Evolutionary conservation across 1,140 invertebrate species (phyloP), one percentile per base, ranked within the genome.

Genomic region (Drosophila virilis): DNA sequence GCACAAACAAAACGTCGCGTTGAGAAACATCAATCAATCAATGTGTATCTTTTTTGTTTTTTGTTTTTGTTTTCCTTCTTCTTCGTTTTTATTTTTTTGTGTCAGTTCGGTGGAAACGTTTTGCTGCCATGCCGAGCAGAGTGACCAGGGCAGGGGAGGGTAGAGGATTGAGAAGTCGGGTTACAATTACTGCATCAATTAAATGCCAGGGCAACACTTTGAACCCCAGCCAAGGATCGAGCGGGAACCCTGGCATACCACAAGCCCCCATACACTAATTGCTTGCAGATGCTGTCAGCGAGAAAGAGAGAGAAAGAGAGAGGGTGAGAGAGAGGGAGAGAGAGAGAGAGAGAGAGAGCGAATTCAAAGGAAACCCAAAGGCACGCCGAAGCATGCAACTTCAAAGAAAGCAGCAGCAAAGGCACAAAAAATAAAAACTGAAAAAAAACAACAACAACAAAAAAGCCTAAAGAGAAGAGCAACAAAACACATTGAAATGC

Each of bases 161-260:
- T 61, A 52, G 54, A 58, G 42, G n/a, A 43, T 61, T 32, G 58
- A 12, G 6, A 22, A 8, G 10, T n/a, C 28, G 66, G 58, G n/a
- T 45, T 64, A 42, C 84, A 88, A 89, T 88, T 88, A 85, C 84
- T 80, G 84, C 84, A 81, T 80, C 84, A 88, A 88, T 88, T 88
- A 88, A 88, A 88, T 88, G 84, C 84, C 80, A 84, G 80, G 74
- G 69, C 77, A 88, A 89, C 84, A 88, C 84, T 88, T 88, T 89
- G 85, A 83, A 86, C 69, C 76, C 83, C 22, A 33, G 40, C 13
- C 33, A 73, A 60, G 70, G 70, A 67, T 67, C 46, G 42, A 35
- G 15, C 13, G 37, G 68, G 22, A 61, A 60, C 65, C 73, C 74
- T 55, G 69, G 69, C 74, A 76, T 76, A 73, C 74, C 74, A 61